A percentile compares a stretch with the other conserved stretches of the same genome.
phyloP scores from a whole-genome alignment of 2,797 vertebrate genomes.

The Toxotes lorentzi region DNA sequence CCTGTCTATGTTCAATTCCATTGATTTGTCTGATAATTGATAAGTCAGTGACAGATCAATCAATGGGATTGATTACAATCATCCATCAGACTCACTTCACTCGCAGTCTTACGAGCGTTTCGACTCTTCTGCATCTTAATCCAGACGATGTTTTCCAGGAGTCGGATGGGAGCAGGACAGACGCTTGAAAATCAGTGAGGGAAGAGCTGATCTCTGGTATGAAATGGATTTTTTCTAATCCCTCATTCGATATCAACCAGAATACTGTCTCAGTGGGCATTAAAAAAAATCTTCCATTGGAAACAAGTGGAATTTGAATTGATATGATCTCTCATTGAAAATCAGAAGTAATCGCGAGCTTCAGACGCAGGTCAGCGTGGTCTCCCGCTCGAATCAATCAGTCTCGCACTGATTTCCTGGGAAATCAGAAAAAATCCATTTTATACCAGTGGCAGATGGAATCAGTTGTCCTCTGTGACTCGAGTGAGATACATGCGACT shows the following conservation, averaged over 20 bases:
- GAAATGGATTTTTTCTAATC: not conserved
- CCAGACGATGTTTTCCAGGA: constrained; percentile 1
- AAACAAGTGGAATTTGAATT: not conserved
- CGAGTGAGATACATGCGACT: not conserved
- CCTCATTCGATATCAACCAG: not conserved
- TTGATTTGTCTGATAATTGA: not conserved
- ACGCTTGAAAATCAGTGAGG: not conserved
- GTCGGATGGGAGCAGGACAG: not conserved
- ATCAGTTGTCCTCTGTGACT: not conserved
- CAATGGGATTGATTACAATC: not conserved
- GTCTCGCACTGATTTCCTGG: not conserved
- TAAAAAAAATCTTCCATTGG: not conserved
- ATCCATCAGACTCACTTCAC: not conserved
- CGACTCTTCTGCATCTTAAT: not conserved
- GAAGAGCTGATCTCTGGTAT: not conserved
- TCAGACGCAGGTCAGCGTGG: not conserved
- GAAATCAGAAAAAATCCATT: not conserved
- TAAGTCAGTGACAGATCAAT: not conserved
- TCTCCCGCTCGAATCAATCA: not conserved
- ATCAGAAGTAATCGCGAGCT: not conserved
- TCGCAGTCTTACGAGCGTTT: not conserved
- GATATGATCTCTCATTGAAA: too few species aligned
- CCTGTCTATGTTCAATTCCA: constrained; percentile 4
- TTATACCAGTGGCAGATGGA: not conserved
- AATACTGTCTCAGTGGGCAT: not conserved